Base-by-base conservation (phyloP, 2,888 invertebrate genomes). In the Abrostola triplasia region DNA sequence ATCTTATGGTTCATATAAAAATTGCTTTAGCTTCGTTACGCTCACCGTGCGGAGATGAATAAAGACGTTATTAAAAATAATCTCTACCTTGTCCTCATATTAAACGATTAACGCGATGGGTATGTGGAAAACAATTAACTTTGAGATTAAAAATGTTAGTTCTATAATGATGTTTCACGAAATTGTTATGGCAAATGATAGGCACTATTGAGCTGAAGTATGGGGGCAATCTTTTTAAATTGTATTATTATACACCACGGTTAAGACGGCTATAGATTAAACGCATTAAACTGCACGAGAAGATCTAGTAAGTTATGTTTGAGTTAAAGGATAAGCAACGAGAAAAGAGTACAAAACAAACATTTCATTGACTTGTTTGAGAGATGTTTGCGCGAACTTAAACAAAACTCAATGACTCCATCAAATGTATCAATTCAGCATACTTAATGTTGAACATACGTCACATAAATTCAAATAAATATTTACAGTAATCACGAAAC, bases 41-140 rank as follows among this genome's bases (percentile, higher is more conserved):
- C 83, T 75, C 76, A 75, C 82, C 64, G 49, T 13, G 70, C 73
- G 62, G 73, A 65, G 73, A 80, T 85, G 85, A 90, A 85, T 90
- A 81, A 87, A 88, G 83, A 80, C 73, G 80, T 86, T 85, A 90
- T 90, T 88, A 88, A 89, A 90, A 85, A 84, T 87, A 87, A 88
- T 80, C 76, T 81, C 69, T 72, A 76, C 64, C 66, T 42, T 54
- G 42, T 47, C 53, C 62, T 59, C 48, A 51, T 55, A 44, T 51
- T 54, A 55, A 65, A 51, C 48, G 47, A 60, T 68, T 52, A 64
- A 65, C 24, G 47, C 40, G 5, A 51, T 58, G 44, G 54, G 37
- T 12, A 55, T 49, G 61, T 64, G 49, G 62, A 79, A 76, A 73
- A 76, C 54, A 76, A 79, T 76, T 76, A 68, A 62, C 56, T 56